Evolutionary conservation across 2,888 invertebrate species (phyloP).

Genomic region (Zootermopsis nevadensis): DNA sequence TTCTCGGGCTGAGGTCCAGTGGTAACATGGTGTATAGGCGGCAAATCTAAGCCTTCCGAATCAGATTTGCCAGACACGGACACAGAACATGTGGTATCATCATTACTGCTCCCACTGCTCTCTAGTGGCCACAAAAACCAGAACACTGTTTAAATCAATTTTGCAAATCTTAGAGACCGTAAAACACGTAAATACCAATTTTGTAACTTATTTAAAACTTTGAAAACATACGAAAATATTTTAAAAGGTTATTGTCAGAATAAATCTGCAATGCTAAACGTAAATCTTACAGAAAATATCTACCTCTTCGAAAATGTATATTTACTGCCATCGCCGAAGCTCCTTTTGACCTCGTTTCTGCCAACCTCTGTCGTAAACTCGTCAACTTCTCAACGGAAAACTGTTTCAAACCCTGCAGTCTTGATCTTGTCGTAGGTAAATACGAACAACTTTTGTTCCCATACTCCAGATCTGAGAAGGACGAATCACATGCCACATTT

Average conservation of each 20-base stretch:
- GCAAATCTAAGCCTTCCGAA: not conserved
- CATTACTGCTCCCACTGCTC: conserved; percentile 56
- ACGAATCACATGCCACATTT: too few relatives aligned
- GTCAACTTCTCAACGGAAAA: conserved; percentile 76
- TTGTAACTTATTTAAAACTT: too few relatives aligned
- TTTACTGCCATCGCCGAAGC: conserved; percentile 51
- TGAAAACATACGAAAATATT: too few relatives aligned
- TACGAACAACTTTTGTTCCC: conserved; percentile 12
- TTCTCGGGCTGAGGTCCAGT: conserved; percentile 57
- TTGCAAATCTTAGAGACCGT: not conserved
- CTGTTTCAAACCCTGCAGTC: conserved; percentile 74
- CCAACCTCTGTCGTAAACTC: conserved; percentile 72
- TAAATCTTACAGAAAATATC: not conserved
- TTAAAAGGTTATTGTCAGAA: too few relatives aligned
- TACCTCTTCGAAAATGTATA: conserved; percentile 53
- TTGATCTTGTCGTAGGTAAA: conserved; percentile 63
- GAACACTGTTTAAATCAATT: not conserved
- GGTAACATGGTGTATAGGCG: conserved; percentile 49
- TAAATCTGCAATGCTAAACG: too few relatives aligned
- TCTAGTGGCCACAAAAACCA: conserved; percentile 40
- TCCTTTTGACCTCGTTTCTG: conserved; percentile 64
- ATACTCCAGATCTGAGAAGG: conserved; percentile 38
- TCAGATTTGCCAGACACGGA: not conserved
- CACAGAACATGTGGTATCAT: conserved; percentile 55
- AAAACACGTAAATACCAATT: too few relatives aligned